Evolutionary conservation across 2,113 vertebrate genomes (phyloP).

Genomic region (Lates calcarifer): DNA sequence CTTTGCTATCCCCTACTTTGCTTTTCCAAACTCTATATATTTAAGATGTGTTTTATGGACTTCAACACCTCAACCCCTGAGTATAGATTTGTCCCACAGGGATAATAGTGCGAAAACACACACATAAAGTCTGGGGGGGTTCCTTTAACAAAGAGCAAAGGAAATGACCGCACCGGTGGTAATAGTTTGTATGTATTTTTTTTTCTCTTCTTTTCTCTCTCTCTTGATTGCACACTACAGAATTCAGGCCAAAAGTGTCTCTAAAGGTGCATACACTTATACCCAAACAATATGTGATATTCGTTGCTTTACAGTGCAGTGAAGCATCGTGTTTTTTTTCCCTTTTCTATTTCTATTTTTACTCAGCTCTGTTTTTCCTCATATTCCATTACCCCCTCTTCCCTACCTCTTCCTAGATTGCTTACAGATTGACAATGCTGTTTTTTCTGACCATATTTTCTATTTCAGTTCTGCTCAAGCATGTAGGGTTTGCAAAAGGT

Average conservation of each 20-base stretch:
- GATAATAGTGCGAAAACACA: background rate
- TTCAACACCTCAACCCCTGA: background rate
- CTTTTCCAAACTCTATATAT: background rate
- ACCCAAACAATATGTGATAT: conserved; percentile 15
- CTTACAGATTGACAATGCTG: conserved; percentile 19
- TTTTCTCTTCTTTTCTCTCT: background rate
- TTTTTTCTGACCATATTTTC: conserved; percentile 42
- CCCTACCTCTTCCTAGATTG: conserved; percentile 16
- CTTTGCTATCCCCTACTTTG: background rate
- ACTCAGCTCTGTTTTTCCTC: background rate
- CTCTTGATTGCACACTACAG: conserved; percentile 34
- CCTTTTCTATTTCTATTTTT: conserved; percentile 3
- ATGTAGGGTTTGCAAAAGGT: conserved; percentile 16
- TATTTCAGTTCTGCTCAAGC: conserved; percentile 21
- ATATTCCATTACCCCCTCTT: background rate
- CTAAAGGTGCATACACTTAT: background rate
- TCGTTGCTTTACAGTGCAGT: background rate
- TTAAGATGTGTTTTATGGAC: background rate
- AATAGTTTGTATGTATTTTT: conserved; percentile 35
- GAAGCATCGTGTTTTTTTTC: conserved; percentile 4
- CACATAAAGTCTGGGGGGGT: conserved; percentile 16
- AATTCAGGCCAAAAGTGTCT: conserved; percentile 23
- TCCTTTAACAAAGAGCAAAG: conserved; percentile 35
- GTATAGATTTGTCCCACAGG: background rate
- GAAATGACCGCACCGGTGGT: conserved; percentile 40